Evolutionary conservation across 2,113 vertebrate species (phyloP).

Genomic region (Pavo muticus): DNA sequence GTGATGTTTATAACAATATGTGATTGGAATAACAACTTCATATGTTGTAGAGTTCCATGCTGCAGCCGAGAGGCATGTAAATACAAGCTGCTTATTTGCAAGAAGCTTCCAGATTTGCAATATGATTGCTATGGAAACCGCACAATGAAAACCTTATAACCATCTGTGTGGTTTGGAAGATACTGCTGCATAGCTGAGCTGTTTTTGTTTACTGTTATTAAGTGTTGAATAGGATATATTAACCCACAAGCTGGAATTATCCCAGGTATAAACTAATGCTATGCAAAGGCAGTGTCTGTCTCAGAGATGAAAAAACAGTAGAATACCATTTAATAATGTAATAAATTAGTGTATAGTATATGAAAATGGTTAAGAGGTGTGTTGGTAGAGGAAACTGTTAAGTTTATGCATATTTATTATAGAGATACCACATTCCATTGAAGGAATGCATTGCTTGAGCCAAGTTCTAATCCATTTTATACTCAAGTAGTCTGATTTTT

Average conservation of each 20-base stretch:
- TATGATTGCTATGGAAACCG: conserved; percentile 89
- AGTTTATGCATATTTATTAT: conserved; percentile 46
- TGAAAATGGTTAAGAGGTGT: conserved; percentile 13
- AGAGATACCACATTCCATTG: conserved; percentile 38
- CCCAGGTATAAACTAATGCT: conserved; percentile 74
- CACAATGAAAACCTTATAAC: conserved; percentile 84
- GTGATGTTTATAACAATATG: conserved; percentile 71
- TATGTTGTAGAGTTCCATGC: conserved; percentile 67
- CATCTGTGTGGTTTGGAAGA: conserved; percentile 84
- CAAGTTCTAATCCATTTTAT: conserved; percentile 17
- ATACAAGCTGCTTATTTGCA: conserved; percentile 88
- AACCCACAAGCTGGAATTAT: conserved; percentile 65
- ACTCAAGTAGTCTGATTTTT: background rate
- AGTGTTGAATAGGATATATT: conserved; percentile 77
- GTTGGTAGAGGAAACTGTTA: conserved; percentile 26
- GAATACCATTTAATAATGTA: conserved; percentile 53
- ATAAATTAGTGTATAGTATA: conserved; percentile 37
- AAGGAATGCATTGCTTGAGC: conserved; percentile 18
- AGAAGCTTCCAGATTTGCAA: conserved; percentile 85
- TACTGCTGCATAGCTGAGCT: conserved; percentile 80
- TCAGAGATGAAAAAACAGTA: conserved; percentile 53
- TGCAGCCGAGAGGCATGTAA: conserved; percentile 83
- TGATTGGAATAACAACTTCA: conserved; percentile 79
- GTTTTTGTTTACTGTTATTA: conserved; percentile 85
- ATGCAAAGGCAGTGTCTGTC: conserved; percentile 32